phyloP scores from a whole-genome alignment of 2,888 invertebrate genomes.

The Callyntrura sp. region DNA sequence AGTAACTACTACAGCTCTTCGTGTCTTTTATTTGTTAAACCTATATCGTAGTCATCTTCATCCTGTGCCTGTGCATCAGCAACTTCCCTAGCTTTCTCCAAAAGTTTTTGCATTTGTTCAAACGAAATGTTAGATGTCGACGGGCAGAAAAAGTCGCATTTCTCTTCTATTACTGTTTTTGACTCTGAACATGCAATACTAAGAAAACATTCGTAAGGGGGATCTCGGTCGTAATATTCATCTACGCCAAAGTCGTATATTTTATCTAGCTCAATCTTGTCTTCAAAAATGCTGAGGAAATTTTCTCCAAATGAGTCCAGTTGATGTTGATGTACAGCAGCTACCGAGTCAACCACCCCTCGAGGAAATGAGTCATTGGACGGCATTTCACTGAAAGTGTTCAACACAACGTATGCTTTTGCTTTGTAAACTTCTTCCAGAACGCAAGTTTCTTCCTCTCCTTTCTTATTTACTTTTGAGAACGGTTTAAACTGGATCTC shows the following conservation, averaged over 20 bases:
- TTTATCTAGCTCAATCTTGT: slow-evolving; percentile 55
- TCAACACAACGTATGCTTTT: slow-evolving; percentile 56
- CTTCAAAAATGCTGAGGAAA: slow-evolving; percentile 64
- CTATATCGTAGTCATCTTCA: not conserved
- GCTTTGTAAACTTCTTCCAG: slow-evolving; percentile 65
- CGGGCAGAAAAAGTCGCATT: slow-evolving; percentile 68
- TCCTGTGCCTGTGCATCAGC: slow-evolving; percentile 20
- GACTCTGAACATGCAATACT: slow-evolving; percentile 65
- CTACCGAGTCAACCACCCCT: slow-evolving; percentile 26
- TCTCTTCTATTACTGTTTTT: slow-evolving; percentile 38
- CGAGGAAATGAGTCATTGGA: slow-evolving; percentile 43
- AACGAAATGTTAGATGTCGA: not conserved
- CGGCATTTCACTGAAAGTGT: slow-evolving; percentile 43
- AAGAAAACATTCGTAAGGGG: slow-evolving; percentile 69
- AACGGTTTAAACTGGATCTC: slow-evolving; percentile 60
- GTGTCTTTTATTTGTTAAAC: not conserved
- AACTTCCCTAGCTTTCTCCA: slow-evolving; percentile 36
- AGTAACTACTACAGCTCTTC: slow-evolving; percentile 32
- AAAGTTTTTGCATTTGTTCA: slow-evolving; percentile 32
- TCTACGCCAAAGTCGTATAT: slow-evolving; percentile 60
- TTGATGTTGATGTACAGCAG: slow-evolving; percentile 45
- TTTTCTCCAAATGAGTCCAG: slow-evolving; percentile 60
- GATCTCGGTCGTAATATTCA: slow-evolving; percentile 63
- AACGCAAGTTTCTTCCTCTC: slow-evolving; percentile 57
- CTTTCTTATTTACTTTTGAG: slow-evolving; percentile 28